A percentile compares a stretch with the other conserved stretches of the same genome.
These are phyloP conservation scores for Hyles vespertilio DNA, from an alignment of 1,140 invertebrate species.

Conservation along the genomic window DNA sequence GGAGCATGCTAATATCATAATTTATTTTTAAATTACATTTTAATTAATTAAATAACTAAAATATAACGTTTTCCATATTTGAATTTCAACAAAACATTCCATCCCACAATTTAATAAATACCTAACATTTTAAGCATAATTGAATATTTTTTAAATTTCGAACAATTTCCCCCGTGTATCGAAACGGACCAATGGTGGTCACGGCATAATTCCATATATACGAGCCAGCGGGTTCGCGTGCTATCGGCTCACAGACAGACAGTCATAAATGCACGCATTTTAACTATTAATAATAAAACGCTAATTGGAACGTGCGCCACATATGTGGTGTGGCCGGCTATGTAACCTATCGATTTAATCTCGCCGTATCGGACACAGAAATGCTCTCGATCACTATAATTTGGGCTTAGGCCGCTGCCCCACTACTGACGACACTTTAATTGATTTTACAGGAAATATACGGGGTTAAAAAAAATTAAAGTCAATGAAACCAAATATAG, in stretches of 20 bases:
- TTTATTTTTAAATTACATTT: background rate
- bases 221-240: slow-evolving; percentile 52
- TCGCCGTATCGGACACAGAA: background rate
- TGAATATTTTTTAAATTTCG: background rate
- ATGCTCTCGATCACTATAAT: no score
- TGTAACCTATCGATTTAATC: slow-evolving; percentile 4
- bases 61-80: background rate
- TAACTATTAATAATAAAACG: slow-evolving; percentile 62
- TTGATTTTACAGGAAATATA: no score
- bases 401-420: no score
- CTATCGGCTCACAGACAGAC: slow-evolving; percentile 44
- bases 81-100: background rate
- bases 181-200: slow-evolving; percentile 23
- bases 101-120: background rate
- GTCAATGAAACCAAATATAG: no score
- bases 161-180: slow-evolving; percentile 24
- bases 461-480: no score
- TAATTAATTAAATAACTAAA: background rate
- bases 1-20: no score
- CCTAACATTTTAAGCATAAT: background rate
- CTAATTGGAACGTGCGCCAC: slow-evolving; percentile 63
- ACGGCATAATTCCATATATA: slow-evolving; percentile 53
- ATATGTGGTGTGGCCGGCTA: slow-evolving; percentile 38
- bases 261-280: slow-evolving; percentile 54
- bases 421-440: no score